phyloP scores from a whole-genome alignment of 1,140 invertebrate species.

The Bemisia tabaci region DNA sequence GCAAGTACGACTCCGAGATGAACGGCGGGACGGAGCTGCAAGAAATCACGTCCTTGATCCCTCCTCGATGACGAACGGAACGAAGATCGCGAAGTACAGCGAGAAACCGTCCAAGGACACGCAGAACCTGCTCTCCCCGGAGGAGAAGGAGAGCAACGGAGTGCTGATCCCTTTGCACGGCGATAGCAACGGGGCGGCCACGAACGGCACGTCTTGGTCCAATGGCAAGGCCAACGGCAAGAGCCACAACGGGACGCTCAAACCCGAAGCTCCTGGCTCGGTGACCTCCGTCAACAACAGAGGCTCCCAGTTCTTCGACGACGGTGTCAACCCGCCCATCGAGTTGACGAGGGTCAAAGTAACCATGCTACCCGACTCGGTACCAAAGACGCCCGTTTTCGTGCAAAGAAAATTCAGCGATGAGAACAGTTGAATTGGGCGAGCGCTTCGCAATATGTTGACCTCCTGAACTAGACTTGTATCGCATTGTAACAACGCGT shows the following conservation, averaged over 20 bases:
- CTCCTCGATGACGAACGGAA: conserved; percentile 17
- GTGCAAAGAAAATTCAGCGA: not conserved
- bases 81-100: conserved; percentile 11
- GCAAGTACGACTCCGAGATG: conserved; percentile 11
- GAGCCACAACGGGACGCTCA: not conserved
- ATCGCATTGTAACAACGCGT: no score
- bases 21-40: conserved; percentile 20
- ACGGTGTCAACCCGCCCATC: conserved; percentile 12
- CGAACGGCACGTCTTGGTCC: conserved; percentile 1
- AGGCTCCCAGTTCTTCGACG: not conserved
- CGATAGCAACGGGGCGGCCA: conserved; percentile 7
- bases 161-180: not conserved
- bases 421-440: not conserved
- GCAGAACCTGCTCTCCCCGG: conserved; percentile 10
- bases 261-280: not conserved
- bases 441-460: no score
- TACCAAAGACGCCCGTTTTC: conserved; percentile 18
- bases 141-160: conserved; percentile 5
- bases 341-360: conserved; percentile 18
- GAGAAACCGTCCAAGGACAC: conserved; percentile 15
- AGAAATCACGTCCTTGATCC: conserved; percentile 20
- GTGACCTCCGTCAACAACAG: not conserved
- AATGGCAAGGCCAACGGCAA: conserved; percentile 2
- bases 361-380: conserved; percentile 15
- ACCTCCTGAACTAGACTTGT: no score